Evolutionary conservation across 2,888 invertebrate genomes (phyloP), one percentile per base, ranked within the genome.

Genomic region (Agriopis marginaria): DNA sequence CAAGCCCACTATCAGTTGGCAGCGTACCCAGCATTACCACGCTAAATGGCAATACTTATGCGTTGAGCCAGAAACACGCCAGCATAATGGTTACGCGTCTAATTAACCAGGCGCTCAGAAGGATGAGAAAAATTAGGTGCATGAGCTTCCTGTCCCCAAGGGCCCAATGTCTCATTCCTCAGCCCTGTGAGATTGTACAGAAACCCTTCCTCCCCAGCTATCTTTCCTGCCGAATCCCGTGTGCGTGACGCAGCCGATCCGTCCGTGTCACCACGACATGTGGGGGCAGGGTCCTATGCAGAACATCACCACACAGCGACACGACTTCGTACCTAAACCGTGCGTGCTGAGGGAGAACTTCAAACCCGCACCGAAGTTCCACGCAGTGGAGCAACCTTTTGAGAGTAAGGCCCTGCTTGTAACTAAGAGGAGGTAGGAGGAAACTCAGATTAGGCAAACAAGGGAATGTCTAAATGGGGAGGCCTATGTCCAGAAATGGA

Each of bases 321-420:
- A 96, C 83, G 97, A 97, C 89, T 97, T 95, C 82, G 96, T 96
- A 51, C 95, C 96, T 0, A 96, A 96, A 81, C 96, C 96, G 0
- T 91, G 91, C 71, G 93, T 92, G 0, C 84, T 92, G 62, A 85
- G 95, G 0, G 89, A 89, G 62, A 90, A 84, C 70, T 91, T 82
- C 81, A 91, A 90, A 70, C 91, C 94, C 0, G 84, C 94, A 0
- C 75, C 86, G 0, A 91, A 90, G 78, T 86, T 90, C 63, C 88
- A 89, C 66, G 75, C 82, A 58, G 88, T 91, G 0, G 91, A 92
- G 61, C 83, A 84, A 47, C 94, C 94, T 0, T 90, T 95, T 81
- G 94, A 94, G 71, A 93, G 94, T 94, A 77, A 56, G 42, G 5
- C 5, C 11, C 5, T 45, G 11, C 11, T 17, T 17, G 51, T 9